phyloP scores from a whole-genome alignment of 2,113 vertebrate genomes.

The Bubalus kerabau region DNA sequence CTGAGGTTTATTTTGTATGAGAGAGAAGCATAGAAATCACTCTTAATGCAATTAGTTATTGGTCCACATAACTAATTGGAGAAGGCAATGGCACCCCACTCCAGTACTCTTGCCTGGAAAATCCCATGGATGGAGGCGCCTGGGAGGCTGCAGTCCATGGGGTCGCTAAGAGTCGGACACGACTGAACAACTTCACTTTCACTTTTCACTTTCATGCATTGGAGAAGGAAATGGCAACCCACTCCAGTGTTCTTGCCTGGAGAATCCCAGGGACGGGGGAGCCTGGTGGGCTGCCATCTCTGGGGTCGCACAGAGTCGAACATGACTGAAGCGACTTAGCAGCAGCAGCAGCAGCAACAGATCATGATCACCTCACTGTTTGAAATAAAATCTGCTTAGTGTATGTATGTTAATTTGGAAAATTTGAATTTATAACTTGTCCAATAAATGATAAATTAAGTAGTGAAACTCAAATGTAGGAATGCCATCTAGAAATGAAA shows the following conservation, averaged over 20 bases:
- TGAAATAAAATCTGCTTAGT: not conserved
- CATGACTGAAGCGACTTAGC: not conserved
- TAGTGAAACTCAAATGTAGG: not conserved
- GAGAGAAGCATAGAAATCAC: not conserved
- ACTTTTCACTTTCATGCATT: too few species aligned
- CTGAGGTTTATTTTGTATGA: not conserved
- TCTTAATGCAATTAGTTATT: not conserved
- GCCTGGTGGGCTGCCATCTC: too few species aligned
- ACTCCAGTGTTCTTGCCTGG: too few species aligned
- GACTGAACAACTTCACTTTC: not conserved
- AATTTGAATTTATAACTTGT: not conserved
- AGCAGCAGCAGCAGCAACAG: not conserved
- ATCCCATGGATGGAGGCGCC: not conserved
- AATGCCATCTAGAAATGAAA: not conserved
- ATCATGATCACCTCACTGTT: not conserved
- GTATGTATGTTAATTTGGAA: not conserved
- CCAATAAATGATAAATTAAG: not conserved
- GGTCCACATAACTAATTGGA: not conserved
- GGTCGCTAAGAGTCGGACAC: rapidly evolving
- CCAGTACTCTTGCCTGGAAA: not conserved
- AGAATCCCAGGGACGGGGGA: too few species aligned
- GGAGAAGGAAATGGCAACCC: too few species aligned
- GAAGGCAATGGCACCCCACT: not conserved
- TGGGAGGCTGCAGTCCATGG: not conserved
- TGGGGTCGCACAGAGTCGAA: too few species aligned